Percentiles rank a stretch among this genome's conserved stretches.
These are phyloP conservation scores for Philaenus spumarius DNA, from an alignment of 1,140 invertebrate species.

Conservation along the genomic window DNA sequence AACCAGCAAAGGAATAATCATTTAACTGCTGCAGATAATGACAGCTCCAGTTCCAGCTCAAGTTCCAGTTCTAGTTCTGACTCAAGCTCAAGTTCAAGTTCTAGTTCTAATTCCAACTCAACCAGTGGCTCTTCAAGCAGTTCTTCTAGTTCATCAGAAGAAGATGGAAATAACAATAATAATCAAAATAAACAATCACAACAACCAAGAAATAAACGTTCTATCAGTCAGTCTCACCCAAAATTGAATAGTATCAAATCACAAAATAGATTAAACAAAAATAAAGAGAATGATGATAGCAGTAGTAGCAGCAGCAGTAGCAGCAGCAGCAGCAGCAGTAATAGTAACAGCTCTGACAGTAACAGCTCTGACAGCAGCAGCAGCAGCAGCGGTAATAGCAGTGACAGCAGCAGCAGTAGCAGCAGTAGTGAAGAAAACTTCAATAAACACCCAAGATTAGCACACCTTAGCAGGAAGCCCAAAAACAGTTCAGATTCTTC, in stretches of 20 bases:
- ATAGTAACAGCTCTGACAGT: constrained; percentile 12
- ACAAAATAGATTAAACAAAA: constrained; percentile 24
- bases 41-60: constrained; percentile 15
- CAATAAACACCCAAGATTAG: background rate
- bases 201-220: background rate
- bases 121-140: constrained; percentile 18
- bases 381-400: constrained; percentile 6
- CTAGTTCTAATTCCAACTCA: constrained; percentile 16
- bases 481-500: background rate
- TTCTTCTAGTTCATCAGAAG: constrained; percentile 5
- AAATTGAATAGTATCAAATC: no score
- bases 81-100: constrained; percentile 19
- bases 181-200: constrained; percentile 29
- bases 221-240: constrained; percentile 5
- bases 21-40: constrained; percentile 29
- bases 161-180: constrained; percentile 37
- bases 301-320: background rate
- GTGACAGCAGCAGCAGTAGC: constrained; percentile 6
- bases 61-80: constrained; percentile 15
- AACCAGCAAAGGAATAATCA: background rate
- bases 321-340: constrained; percentile 4
- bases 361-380: constrained; percentile 9
- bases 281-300: constrained; percentile 29
- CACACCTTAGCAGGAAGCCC: background rate
- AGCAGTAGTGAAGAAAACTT: constrained; percentile 21